These are phyloP conservation scores for Maccullochella peelii DNA, from an alignment of 2,113 vertebrate species.

Conservation along the genomic window DNA sequence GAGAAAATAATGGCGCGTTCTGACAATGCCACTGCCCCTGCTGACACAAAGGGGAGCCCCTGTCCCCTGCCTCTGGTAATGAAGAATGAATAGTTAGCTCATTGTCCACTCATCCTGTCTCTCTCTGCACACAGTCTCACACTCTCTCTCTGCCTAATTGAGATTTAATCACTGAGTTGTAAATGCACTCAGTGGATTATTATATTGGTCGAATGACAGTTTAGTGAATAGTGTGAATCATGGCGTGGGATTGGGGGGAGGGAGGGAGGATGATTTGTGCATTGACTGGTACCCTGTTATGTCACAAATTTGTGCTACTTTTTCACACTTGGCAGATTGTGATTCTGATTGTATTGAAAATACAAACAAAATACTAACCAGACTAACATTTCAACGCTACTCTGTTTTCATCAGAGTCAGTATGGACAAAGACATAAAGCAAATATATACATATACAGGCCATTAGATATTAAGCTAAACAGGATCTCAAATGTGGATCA, in stretches of 20 bases:
- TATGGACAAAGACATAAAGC: background rate
- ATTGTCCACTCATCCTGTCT: conserved; percentile 58
- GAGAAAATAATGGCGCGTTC: conserved; percentile 72
- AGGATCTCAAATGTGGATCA: background rate
- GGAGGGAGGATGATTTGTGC: conserved; percentile 7
- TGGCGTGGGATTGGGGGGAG: background rate
- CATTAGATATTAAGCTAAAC: background rate
- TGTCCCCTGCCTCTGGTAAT: conserved; percentile 64
- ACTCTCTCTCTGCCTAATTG: conserved; percentile 35
- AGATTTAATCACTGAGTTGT: conserved; percentile 56
- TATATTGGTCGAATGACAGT: conserved; percentile 40
- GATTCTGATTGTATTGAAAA: conserved; percentile 10
- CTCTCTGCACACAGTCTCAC: conserved; percentile 24
- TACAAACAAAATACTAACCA: background rate
- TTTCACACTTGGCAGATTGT: background rate
- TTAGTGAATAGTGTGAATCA: conserved; percentile 34
- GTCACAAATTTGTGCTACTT: background rate
- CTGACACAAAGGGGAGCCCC: conserved; percentile 70
- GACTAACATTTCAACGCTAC: background rate
- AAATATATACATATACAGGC: background rate
- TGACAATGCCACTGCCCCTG: conserved; percentile 72
- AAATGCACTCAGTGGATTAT: conserved; percentile 49
- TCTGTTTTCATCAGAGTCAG: background rate
- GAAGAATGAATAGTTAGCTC: conserved; percentile 74
- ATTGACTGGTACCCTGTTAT: background rate